Evolutionary conservation across 2,113 vertebrate genomes (phyloP), one percentile per base, ranked within the genome.

Genomic region (Propithecus coquereli): DNA sequence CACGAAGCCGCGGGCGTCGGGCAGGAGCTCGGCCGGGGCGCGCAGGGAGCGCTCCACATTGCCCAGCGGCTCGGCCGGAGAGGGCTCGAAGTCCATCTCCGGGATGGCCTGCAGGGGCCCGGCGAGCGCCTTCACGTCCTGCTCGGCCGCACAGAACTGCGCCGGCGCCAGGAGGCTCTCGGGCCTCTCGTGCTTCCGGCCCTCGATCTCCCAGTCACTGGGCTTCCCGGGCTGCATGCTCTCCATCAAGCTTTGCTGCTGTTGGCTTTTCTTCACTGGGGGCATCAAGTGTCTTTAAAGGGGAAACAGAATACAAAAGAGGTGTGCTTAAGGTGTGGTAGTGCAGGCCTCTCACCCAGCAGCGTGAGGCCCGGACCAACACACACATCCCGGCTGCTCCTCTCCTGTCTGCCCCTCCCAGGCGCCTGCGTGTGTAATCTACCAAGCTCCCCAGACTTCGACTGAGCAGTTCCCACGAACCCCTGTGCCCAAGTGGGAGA

Each of bases 81-180:
- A 94, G 25, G 98, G 97, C 91, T 99, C 98, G 3, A 98, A 98
- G 59, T 99, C 99, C 63, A 98, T 99, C 98, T 99, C 99, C 0
- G 99, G 99, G 95, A 99, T 99, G 79, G 99, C 99, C 97, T 99
- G 99, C 47, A 99, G 98, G 74, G 99, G 98, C 91, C 91, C 97
- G 71, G 98, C 97, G 54, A 97, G 89, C 92, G 98, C 98, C 98
- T 99, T 99, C 79, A 98, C 98, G 37, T 99, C 99, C 97, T 98
- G 98, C 80, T 99, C 99, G 0, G 98, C 97, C 11, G 99, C 98
- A 0, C 98, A 98, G 96, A 99, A 98, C 97, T 98, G 98, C 97
- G 98, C 95, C 81, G 99, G 77, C 95, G 98, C 90, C 97, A 98
- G 98, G 34, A 98, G 95, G 80, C 98, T 98, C 96, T 99, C 99